Percentiles rank a stretch among this genome's conserved stretches.
phyloP scores from a whole-genome alignment of 2,113 vertebrate species.

The Acanthochromis polyacanthus region DNA sequence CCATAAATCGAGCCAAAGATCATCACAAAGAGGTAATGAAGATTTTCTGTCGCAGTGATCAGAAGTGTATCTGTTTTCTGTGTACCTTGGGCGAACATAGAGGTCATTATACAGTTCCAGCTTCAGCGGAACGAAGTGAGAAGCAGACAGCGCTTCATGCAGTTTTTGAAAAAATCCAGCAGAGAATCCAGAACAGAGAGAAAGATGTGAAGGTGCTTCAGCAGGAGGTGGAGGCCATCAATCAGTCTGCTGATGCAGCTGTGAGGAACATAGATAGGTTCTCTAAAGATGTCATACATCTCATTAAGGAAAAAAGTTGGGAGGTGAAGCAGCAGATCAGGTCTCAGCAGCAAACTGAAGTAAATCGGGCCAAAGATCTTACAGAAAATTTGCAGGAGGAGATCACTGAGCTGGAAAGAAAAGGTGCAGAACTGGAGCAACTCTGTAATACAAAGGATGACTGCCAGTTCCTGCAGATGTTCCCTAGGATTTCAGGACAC shows the following conservation, averaged over 20 bases:
- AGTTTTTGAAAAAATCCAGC: no score
- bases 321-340: constrained; percentile 22
- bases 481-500: not conserved
- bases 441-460: constrained; percentile 13
- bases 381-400: constrained; percentile 15
- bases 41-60: no score
- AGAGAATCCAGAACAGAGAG: not conserved
- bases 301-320: not conserved
- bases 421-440: not conserved
- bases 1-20: not conserved
- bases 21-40: constrained; percentile 2
- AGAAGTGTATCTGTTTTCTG: constrained; percentile 4
- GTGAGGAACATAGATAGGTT: not conserved
- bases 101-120: not conserved
- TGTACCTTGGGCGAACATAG: constrained; percentile 26
- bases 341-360: not conserved
- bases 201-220: constrained; percentile 1
- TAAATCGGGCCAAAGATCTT: not conserved
- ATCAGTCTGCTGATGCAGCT: constrained; percentile 12
- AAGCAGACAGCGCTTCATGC: not conserved
- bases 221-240: constrained; percentile 1
- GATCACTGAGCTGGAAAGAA: not conserved
- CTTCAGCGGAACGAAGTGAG: not conserved
- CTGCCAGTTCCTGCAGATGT: not conserved
- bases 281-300: constrained; percentile 1